These are phyloP conservation scores for Drosophila miranda DNA, from an alignment of 1,140 invertebrate genomes.

Conservation along the genomic window DNA sequence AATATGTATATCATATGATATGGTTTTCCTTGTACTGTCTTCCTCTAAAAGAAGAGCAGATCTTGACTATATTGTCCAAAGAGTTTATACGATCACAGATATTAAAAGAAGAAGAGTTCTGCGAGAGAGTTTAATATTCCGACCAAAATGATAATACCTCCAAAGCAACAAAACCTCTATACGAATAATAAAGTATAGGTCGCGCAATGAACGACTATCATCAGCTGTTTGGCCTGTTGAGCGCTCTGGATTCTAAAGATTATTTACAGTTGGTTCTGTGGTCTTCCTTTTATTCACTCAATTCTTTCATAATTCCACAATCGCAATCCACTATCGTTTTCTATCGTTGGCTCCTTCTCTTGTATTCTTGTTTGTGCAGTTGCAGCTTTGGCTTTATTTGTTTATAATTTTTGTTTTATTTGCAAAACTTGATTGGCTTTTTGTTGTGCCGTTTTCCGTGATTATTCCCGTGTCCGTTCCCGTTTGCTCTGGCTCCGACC, in stretches of 20 bases:
- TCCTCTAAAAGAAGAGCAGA: too few species aligned
- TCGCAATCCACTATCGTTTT: constrained; percentile 12
- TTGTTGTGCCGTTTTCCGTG: constrained; percentile 13
- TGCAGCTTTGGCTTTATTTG: constrained; percentile 27
- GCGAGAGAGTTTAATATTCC: too few species aligned
- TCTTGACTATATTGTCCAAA: too few species aligned
- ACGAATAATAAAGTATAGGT: constrained; percentile 1
- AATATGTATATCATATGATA: too few species aligned
- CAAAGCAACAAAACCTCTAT: not conserved
- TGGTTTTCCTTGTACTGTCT: too few species aligned
- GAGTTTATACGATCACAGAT: too few species aligned
- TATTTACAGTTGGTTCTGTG: constrained; percentile 18
- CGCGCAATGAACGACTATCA: constrained; percentile 10
- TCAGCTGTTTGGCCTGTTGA: constrained; percentile 76
- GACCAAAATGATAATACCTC: too few species aligned
- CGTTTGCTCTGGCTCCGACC: constrained; percentile 4
- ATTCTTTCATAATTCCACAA: constrained; percentile 68
- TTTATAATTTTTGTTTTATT: constrained; percentile 32
- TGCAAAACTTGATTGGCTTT: constrained; percentile 36
- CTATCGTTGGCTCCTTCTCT: constrained; percentile 1
- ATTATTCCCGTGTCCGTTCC: constrained; percentile 6
- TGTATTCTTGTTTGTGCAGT: constrained; percentile 9
- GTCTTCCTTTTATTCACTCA: constrained; percentile 48
- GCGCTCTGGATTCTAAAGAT: constrained; percentile 37
- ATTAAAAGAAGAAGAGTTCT: not conserved